Conservation (phyloP, 2,888 invertebrate genomes). For the Lasiommata megera region DNA sequence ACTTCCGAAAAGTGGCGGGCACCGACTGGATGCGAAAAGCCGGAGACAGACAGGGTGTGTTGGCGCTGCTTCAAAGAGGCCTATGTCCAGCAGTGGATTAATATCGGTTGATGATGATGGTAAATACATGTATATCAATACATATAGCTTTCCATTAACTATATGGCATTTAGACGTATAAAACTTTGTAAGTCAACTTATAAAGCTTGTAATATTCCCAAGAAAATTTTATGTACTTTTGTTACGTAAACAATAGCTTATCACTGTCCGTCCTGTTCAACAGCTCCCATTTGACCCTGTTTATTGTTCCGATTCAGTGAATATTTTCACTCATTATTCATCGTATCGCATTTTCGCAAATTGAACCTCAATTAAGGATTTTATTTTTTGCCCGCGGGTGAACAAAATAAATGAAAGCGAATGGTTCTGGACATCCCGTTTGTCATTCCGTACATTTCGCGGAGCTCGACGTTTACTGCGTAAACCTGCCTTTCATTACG, state of each 20-base stretch:
- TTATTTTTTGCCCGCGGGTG: constrained; percentile 11
- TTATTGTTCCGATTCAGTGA: background rate
- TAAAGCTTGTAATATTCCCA: no score
- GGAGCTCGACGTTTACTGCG: constrained; percentile 17
- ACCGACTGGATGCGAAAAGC: no score
- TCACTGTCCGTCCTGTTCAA: background rate
- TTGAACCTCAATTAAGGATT: constrained; percentile 12
- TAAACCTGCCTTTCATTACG: background rate
- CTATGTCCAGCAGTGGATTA: no score
- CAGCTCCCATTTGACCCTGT: background rate
- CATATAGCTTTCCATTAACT: no score
- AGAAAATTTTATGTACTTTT: no score
- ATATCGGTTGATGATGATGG: no score
- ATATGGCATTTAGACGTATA: no score
- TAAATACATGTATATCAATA: no score
- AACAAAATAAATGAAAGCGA: constrained; percentile 32
- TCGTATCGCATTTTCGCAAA: constrained; percentile 10
- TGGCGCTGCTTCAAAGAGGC: no score
- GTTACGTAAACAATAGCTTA: background rate
- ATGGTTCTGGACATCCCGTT: constrained; percentile 22
- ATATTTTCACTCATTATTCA: constrained; percentile 2
- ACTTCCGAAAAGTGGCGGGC: no score
- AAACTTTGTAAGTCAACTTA: no score
- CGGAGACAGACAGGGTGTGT: no score
- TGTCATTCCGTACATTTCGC: constrained; percentile 21